phyloP scores from a whole-genome alignment of 2,888 invertebrate species.

The Tiliacea citrago region DNA sequence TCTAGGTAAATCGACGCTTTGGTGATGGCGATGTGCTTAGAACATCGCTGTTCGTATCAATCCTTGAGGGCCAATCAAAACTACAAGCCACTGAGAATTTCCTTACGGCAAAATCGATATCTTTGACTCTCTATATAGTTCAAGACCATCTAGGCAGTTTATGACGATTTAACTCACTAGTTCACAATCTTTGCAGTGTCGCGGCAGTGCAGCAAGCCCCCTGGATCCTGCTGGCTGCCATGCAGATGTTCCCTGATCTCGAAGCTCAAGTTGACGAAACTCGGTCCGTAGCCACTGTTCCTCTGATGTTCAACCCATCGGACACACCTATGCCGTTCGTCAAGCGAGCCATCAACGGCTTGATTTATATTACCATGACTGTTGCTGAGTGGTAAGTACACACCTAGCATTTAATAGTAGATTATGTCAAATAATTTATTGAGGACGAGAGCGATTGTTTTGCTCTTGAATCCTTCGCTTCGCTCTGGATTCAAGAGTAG shows the following conservation, averaged over 20 bases:
- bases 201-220: constrained; percentile 78
- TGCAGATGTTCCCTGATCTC: constrained; percentile 67
- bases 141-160: not conserved
- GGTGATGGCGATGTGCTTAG: no score
- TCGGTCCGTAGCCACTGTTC: constrained; percentile 70
- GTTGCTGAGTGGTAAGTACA: constrained; percentile 68
- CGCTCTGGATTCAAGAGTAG: no score
- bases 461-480: no score
- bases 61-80: not conserved
- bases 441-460: no score
- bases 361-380: constrained; percentile 50
- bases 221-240: constrained; percentile 77
- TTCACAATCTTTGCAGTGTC: constrained; percentile 64
- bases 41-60: not conserved
- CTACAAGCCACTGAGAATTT: not conserved
- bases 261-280: constrained; percentile 77
- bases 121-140: not conserved
- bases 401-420: not conserved
- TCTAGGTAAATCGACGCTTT: not conserved
- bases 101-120: not conserved
- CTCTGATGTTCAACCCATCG: constrained; percentile 69
- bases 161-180: not conserved
- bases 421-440: no score
- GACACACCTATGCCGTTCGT: constrained; percentile 75
- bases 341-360: constrained; percentile 70